Percentiles rank a stretch among this genome's conserved stretches.
These are phyloP conservation scores for Lindbergichthys nudifrons DNA, from an alignment of 2,797 vertebrate genomes.

Conservation along the genomic window DNA sequence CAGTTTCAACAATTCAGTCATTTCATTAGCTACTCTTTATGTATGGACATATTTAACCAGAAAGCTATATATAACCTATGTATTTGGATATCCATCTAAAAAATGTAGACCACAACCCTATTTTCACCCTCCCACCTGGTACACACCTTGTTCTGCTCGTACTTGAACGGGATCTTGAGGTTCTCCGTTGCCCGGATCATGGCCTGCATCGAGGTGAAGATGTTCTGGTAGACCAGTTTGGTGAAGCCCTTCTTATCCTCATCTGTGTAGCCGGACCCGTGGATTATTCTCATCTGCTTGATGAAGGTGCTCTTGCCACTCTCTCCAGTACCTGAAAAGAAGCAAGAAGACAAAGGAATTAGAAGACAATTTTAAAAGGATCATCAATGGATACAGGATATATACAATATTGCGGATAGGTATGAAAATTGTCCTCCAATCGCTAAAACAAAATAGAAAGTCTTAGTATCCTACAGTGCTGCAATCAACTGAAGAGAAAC, in stretches of 20 bases:
- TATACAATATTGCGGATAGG: neutral
- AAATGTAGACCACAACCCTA: neutral
- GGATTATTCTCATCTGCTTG: slow-evolving; percentile 99
- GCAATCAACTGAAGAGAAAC: neutral
- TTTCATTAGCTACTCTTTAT: neutral
- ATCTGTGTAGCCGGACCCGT: slow-evolving; percentile 96
- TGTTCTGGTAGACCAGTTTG: slow-evolving; percentile 98
- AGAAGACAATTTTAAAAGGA: neutral
- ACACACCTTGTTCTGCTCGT: slow-evolving; percentile 95
- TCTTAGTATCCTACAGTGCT: neutral
- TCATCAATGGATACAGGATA: neutral
- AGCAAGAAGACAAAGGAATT: slow-evolving; percentile 2
- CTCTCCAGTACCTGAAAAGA: slow-evolving; percentile 91
- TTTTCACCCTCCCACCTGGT: neutral
- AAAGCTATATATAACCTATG: neutral
- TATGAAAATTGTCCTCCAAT: neutral
- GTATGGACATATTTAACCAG: neutral
- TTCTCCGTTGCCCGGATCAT: slow-evolving; percentile 98
- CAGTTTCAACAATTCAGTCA: neutral
- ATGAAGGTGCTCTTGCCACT: slow-evolving; percentile 99
- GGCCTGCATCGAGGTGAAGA: slow-evolving; percentile 99
- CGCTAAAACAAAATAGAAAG: slow-evolving; percentile 3
- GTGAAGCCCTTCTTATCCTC: slow-evolving; percentile 98
- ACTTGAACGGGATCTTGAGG: slow-evolving; percentile 95
- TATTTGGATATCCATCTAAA: too few relatives aligned